Conservation (phyloP, 2,113 vertebrate genomes). For the Siphamia tubifer region DNA sequence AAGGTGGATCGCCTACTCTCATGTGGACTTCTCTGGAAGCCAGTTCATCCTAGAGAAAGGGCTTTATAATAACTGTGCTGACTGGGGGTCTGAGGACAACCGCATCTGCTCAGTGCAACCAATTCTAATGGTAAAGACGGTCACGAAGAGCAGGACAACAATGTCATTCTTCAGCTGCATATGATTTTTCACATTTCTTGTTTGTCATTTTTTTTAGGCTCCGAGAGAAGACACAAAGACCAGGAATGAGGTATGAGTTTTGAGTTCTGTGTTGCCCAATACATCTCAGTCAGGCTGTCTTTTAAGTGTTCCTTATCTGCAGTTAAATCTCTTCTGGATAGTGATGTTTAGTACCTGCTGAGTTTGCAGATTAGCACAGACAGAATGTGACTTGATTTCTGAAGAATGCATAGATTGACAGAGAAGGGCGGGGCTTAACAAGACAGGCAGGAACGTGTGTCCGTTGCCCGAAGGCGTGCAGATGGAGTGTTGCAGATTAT, state of each 20-base stretch:
- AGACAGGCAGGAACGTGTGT: not conserved
- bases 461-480: not conserved
- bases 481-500: not conserved
- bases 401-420: too few species aligned
- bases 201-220: slow-evolving; percentile 62
- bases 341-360: not conserved
- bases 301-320: not conserved
- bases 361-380: not conserved
- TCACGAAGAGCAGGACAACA: not conserved
- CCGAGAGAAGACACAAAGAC: slow-evolving; percentile 11
- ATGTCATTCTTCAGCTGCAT: not conserved
- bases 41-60: slow-evolving; percentile 96
- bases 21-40: slow-evolving; percentile 89
- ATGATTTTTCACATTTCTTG: not conserved
- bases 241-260: slow-evolving; percentile 62
- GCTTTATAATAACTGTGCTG: slow-evolving; percentile 88
- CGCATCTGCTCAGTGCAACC: slow-evolving; percentile 89
- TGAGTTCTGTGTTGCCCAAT: not conserved
- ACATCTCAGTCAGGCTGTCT: not conserved
- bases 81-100: slow-evolving; percentile 87
- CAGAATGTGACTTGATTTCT: not conserved
- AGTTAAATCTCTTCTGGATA: not conserved
- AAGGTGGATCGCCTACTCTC: slow-evolving; percentile 94
- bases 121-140: slow-evolving; percentile 82
- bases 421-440: not conserved